Evolutionary conservation across 2,888 invertebrate genomes (phyloP), one percentile per base, ranked within the genome.

Genomic region (Mystacides longicornis): DNA sequence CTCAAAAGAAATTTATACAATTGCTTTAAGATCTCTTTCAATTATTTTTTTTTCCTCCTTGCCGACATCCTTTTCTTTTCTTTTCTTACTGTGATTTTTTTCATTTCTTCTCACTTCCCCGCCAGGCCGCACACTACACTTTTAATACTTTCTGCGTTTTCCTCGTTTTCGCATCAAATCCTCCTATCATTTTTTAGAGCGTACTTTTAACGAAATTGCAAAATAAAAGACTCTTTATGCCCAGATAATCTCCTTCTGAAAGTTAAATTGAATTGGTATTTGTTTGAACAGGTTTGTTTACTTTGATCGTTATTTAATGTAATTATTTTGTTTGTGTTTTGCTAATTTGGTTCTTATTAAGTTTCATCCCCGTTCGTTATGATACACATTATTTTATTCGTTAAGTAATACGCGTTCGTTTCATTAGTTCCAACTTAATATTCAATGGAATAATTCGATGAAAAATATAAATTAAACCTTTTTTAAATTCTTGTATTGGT

Each of bases 81-180:
- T 55, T 57, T 58, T 60, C 58, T n/a, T n/a, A n/a, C n/a, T n/a
- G 58, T 58, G 56, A 60, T 56, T 60, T 51, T 50, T 52, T 54
- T 58, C 58, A 56, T 55, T 52, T 47, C 48, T 47, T 53, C 50
- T 54, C 47, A 45, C 49, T 58, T 55, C 52, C 56, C 56, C 54
- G 55, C 43, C n/a, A n/a, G n/a, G n/a, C n/a, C n/a, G n/a, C 55
- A 52, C 58, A 57, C 56, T 56, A 54, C 49, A 33, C 54, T 53
- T 52, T 58, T 58, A 55, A 58, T 51, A 52, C 54, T 58, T 51
- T 49, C 52, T 54, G 60, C 56, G 55, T 55, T 49, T 56, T 55
- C 56, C 53, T 37, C 37, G 37, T 58, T 54, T 60, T 58, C 56
- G 52, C 53, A 55, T 56, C 45, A 55, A 58, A 60, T 55, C 46